Evolutionary conservation across 2,888 invertebrate genomes (phyloP).

Genomic region (Clivina fossor): DNA sequence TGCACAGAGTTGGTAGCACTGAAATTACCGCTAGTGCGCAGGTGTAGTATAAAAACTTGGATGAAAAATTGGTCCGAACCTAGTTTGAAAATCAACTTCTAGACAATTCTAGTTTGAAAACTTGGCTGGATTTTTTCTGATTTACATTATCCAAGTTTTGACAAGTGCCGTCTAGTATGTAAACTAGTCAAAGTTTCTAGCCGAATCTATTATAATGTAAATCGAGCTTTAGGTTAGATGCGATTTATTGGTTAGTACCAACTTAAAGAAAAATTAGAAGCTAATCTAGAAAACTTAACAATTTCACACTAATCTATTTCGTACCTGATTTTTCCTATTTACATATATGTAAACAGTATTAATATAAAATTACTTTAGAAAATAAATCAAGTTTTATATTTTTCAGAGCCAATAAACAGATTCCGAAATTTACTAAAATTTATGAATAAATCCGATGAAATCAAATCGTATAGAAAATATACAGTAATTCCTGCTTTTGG

Average conservation of each 20-base stretch:
- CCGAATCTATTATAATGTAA: too few species aligned
- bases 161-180: too few species aligned
- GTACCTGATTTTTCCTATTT: not conserved
- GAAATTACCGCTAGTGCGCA: too few species aligned
- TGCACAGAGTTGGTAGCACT: too few species aligned
- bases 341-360: not conserved
- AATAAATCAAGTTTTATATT: not conserved
- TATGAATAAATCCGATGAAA: slow-evolving; percentile 19
- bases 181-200: too few species aligned
- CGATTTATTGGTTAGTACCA: not conserved
- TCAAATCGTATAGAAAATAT: slow-evolving; percentile 1
- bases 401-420: slow-evolving; percentile 23
- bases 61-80: too few species aligned
- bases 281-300: not conserved
- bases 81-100: too few species aligned
- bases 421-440: slow-evolving; percentile 12
- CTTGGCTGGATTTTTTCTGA: too few species aligned
- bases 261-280: not conserved
- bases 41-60: too few species aligned
- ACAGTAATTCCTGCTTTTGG: slow-evolving; percentile 17
- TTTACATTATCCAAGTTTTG: too few species aligned
- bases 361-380: not conserved
- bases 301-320: too few species aligned
- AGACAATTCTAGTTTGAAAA: too few species aligned
- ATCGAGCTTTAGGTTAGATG: not conserved